Evolutionary conservation across 2,888 invertebrate species (phyloP), one percentile per base, ranked within the genome.

Genomic region (Carterocephalus palaemon): DNA sequence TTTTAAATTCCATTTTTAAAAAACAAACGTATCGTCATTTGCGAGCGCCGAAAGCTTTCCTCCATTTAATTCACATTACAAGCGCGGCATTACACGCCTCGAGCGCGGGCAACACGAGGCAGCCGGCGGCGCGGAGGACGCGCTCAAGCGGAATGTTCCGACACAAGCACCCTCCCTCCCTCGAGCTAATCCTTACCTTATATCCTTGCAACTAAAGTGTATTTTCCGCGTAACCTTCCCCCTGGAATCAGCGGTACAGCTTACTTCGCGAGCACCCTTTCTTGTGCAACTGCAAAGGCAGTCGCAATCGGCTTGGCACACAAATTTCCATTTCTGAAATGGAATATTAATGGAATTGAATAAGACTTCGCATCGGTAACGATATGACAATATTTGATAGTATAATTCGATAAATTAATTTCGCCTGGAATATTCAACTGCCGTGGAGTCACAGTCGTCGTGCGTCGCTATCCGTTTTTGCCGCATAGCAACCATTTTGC

Each of bases 241-340:
- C 16, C 31, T 45, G 13, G 37, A 31, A 37, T 45, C 43, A 31
- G 37, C 43, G 37, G 37, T 45, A 45, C 43, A 43, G 37, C 31
- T 43, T 43, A 43, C 22, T 43, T 31, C 17, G 36, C 36, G 43
- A 43, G 22, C 43, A 8, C 26, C 34, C 31, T 43, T 36, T 36
- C 36, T 31, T 23, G 36, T 43, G 43, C 43, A 43, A 17, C 37
- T 16, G 43, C 36, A 43, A 16, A 43, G 36, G 29, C 36, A 43
- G 37, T 43, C 43, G 13, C 36, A 22, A 29, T 31, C 31, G 36
- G 29, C 43, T 43, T 43, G 22, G 43, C 43, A 43, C 43, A 43
- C 43, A 31, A 31, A 43, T 43, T 43, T 43, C 43, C 36, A 43
- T 43, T 31, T 43, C 43, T 31, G 23, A 43, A 37, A 36, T 43